Evolutionary conservation across 2,113 vertebrate species (phyloP).

Genomic region (Morone chrysops): DNA sequence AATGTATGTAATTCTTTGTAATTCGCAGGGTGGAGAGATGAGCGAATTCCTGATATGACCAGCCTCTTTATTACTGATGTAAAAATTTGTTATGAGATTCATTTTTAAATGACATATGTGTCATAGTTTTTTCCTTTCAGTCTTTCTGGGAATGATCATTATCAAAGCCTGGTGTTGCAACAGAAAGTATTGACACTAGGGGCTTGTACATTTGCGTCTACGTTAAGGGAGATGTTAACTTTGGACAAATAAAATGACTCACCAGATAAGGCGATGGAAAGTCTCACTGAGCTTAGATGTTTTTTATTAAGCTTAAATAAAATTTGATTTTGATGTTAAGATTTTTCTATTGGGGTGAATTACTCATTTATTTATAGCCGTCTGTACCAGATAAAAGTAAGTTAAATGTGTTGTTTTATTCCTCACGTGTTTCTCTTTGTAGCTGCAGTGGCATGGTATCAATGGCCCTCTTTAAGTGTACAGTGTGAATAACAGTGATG

Average conservation of each 20-base stretch:
- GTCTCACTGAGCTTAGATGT: neutral
- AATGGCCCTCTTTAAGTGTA: slow-evolving; percentile 38
- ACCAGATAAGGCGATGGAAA: slow-evolving; percentile 1
- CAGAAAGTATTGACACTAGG: slow-evolving; percentile 20
- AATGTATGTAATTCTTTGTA: neutral
- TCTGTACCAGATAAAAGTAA: neutral
- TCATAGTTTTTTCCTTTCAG: neutral
- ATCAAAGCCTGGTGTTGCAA: slow-evolving; percentile 27
- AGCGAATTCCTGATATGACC: neutral
- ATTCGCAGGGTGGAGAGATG: too few species aligned
- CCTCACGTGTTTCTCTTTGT: slow-evolving; percentile 5
- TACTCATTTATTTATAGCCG: neutral
- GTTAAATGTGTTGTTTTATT: neutral
- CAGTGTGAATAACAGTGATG: slow-evolving; percentile 39
- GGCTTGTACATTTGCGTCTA: neutral
- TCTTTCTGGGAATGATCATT: slow-evolving; percentile 9
- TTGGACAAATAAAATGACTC: slow-evolving; percentile 26
- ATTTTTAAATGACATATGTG: neutral
- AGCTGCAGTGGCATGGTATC: slow-evolving; percentile 24
- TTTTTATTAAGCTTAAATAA: neutral
- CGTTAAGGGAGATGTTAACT: slow-evolving; percentile 5
- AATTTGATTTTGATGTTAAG: neutral
- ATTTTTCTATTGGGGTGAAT: neutral
- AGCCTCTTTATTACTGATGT: neutral
- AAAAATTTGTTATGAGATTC: neutral